These are phyloP conservation scores for Novumbra hubbsi DNA, from an alignment of 2,797 vertebrate species.

Conservation along the genomic window DNA sequence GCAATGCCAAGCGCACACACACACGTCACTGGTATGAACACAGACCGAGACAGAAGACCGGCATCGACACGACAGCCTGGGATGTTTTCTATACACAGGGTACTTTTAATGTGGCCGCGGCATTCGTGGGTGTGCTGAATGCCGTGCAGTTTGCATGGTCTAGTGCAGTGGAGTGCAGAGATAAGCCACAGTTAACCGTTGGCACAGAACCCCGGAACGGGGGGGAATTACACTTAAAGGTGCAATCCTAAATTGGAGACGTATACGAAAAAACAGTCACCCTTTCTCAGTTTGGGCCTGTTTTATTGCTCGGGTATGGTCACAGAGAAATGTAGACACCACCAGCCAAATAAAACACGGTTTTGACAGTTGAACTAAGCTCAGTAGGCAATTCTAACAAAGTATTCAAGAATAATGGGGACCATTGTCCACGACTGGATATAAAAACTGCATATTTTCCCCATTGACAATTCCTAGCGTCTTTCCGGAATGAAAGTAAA, in stretches of 20 bases:
- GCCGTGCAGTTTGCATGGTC: background rate
- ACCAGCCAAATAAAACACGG: no score
- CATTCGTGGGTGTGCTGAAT: background rate
- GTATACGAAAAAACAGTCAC: no score
- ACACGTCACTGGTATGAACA: conserved; percentile 29
- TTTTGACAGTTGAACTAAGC: no score
- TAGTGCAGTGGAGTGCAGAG: background rate
- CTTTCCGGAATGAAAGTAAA: no score
- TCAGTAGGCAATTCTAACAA: no score
- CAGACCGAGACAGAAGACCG: conserved; percentile 4
- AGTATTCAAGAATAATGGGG: no score
- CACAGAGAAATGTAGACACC: no score
- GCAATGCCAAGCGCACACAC: conserved; percentile 29
- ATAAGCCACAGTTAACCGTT: background rate
- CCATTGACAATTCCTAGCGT: background rate
- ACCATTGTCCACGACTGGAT: no score
- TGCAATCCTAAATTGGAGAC: no score
- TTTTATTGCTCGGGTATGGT: no score
- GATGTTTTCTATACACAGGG: background rate
- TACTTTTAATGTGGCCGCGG: background rate
- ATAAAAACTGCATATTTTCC: background rate
- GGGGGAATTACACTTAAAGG: background rate
- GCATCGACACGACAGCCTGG: background rate
- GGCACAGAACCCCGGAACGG: background rate
- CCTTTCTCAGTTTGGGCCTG: no score